These are phyloP conservation scores for Apolygus lucorum DNA, from an alignment of 1,140 invertebrate species.

Conservation along the genomic window DNA sequence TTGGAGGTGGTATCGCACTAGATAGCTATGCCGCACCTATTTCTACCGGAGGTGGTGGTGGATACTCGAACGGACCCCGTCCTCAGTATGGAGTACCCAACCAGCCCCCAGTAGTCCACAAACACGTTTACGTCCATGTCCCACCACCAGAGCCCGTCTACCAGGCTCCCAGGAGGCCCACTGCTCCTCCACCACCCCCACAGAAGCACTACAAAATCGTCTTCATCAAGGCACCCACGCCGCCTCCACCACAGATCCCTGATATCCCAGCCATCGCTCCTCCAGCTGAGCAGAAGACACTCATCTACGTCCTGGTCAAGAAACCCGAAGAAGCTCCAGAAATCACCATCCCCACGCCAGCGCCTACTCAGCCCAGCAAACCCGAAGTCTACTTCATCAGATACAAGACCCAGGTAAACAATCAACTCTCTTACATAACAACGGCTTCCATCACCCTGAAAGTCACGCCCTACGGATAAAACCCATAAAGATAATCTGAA, in stretches of 20 bases:
- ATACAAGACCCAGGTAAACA: constrained; percentile 66
- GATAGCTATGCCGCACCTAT: constrained; percentile 37
- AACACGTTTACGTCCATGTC: constrained; percentile 78
- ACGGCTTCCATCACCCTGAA: too few relatives aligned
- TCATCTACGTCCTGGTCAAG: constrained; percentile 82
- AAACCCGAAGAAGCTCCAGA: constrained; percentile 74
- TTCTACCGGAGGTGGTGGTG: constrained; percentile 41
- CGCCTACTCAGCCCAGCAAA: constrained; percentile 71
- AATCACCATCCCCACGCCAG: constrained; percentile 63
- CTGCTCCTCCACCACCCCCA: constrained; percentile 48
- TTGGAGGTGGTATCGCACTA: constrained; percentile 30
- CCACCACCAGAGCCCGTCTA: constrained; percentile 72
- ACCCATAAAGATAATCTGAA: too few relatives aligned
- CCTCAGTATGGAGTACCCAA: constrained; percentile 61
- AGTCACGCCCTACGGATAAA: too few relatives aligned
- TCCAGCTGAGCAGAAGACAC: constrained; percentile 75
- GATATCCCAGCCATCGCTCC: constrained; percentile 60
- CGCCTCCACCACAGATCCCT: constrained; percentile 65
- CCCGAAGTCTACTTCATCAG: constrained; percentile 81
- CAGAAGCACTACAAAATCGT: constrained; percentile 86
- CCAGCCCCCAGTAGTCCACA: constrained; percentile 65
- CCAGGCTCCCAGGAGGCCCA: constrained; percentile 43
- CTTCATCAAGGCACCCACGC: constrained; percentile 77
- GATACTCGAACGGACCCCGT: constrained; percentile 47
- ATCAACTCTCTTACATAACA: neutral